Base-by-base conservation (phyloP, 1,140 invertebrate species). In the Colletes latitarsis region DNA sequence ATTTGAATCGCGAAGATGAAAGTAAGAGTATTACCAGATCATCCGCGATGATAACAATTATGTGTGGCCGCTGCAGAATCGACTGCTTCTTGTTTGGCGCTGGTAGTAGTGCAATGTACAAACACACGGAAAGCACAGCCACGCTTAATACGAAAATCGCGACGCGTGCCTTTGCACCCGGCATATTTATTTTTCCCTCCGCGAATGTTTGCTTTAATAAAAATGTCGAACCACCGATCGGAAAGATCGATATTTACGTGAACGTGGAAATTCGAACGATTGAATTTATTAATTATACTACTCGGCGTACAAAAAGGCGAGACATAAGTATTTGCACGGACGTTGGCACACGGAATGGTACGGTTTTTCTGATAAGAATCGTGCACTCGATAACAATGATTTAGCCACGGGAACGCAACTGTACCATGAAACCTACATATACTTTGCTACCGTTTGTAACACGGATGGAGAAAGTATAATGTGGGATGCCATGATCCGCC, bases 1-100 rank as follows among this genome's bases (percentile, higher is more conserved):
- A 46, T 46, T 46, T 8, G 9, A 46, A 46, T 46, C 4, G 30
- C 55, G 30, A 72, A 21, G 14, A n/a, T n/a, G n/a, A 69, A 39
- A 1, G 19, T 68, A 64, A 46, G 74, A 55, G 21, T 72, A 92
- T 91, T 90, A 95, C 95, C 89, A 95, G 89, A 90, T 95, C 95
- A 86, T 95, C 95, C 1, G 94, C 94, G 68, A 95, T 86, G 4
- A 95, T 94, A 53, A 95, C 92, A n/a, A 95, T 89, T 52, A 95
- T 94, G 77, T 95, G 91, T 1, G 95, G 94, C 82, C 30, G 84
- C 6, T 73, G 74, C 15, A 8, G 17, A 4, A 0, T 41, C 19
- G 14, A 6, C 3, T 9, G 6, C 4, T 15, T 49, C 39, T 1
- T 0, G 14, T 14, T 43, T 4, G 4, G 3, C 21, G 6, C 4